These are phyloP conservation scores for Ladona fulva DNA, from an alignment of 1,140 invertebrate genomes.

Conservation along the genomic window DNA sequence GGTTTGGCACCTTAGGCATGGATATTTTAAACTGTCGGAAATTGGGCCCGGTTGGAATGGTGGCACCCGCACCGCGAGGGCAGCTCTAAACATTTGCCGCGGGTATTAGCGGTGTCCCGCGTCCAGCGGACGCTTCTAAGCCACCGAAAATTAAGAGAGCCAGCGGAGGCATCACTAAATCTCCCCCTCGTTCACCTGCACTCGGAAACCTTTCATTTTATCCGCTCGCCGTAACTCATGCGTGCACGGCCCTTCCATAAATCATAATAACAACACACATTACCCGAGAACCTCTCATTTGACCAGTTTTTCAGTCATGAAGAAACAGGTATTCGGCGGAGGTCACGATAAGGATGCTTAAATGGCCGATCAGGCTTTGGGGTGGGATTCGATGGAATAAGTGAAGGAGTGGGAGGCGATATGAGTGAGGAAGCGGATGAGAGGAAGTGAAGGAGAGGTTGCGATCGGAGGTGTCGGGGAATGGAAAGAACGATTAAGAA, in stretches of 20 bases:
- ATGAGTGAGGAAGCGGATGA: background rate
- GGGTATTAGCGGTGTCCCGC: too few species aligned
- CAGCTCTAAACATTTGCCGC: too few species aligned
- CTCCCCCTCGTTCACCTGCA: background rate
- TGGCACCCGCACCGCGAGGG: too few species aligned
- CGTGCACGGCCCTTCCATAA: background rate
- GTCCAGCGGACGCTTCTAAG: too few species aligned
- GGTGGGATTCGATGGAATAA: background rate
- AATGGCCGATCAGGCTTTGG: background rate
- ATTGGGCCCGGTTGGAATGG: too few species aligned
- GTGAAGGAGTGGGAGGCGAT: background rate
- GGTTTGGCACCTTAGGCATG: too few species aligned
- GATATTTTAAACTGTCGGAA: too few species aligned
- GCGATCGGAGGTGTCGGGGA: too few species aligned
- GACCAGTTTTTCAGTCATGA: background rate
- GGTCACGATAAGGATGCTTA: constrained; percentile 4
- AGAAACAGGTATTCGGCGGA: background rate
- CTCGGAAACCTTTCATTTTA: background rate
- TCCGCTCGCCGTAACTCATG: background rate
- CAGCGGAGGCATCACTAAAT: background rate
- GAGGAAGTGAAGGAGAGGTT: background rate
- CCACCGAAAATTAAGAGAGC: constrained; percentile 8
- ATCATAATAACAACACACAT: constrained; percentile 6
- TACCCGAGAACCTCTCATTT: background rate
- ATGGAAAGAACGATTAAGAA: too few species aligned